Evolutionary conservation across 2,888 invertebrate genomes (phyloP).

Genomic region (Diabrotica balteata): DNA sequence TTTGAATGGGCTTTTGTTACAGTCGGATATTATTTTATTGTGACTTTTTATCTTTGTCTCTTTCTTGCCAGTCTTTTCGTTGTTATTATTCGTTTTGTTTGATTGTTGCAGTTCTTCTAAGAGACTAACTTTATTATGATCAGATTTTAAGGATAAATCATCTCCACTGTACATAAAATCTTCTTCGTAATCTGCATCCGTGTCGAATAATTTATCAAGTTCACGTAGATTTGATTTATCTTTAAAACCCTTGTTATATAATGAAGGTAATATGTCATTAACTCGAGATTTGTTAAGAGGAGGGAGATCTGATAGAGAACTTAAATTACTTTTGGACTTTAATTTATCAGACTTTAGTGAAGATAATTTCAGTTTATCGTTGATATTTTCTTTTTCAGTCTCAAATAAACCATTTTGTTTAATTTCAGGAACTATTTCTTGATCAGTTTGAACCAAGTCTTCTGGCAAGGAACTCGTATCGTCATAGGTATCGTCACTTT

Average conservation of each 20-base stretch:
- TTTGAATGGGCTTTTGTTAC: slow-evolving; percentile 1
- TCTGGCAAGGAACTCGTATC: slow-evolving; percentile 52
- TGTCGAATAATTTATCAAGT: slow-evolving; percentile 53
- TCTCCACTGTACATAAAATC: slow-evolving; percentile 53
- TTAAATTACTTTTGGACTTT: slow-evolving; percentile 51
- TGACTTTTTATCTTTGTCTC: slow-evolving; percentile 25
- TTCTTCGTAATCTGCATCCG: slow-evolving; percentile 56
- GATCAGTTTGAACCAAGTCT: slow-evolving; percentile 37
- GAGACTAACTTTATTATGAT: slow-evolving; percentile 32
- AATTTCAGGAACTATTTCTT: slow-evolving; percentile 29
- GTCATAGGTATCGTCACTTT: slow-evolving; percentile 50
- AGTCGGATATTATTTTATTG: slow-evolving; percentile 22
- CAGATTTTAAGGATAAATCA: slow-evolving; percentile 40
- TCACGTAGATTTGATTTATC: slow-evolving; percentile 52
- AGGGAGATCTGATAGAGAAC: slow-evolving; percentile 53
- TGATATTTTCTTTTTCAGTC: slow-evolving; percentile 24
- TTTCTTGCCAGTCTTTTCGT: slow-evolving; percentile 27
- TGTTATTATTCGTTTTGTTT: slow-evolving; percentile 13
- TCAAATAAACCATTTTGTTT: slow-evolving; percentile 26
- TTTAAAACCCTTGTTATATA: slow-evolving; percentile 56
- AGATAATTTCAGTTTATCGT: slow-evolving; percentile 47
- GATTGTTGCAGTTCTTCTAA: slow-evolving; percentile 31
- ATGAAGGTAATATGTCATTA: slow-evolving; percentile 54
- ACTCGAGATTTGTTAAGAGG: slow-evolving; percentile 52
- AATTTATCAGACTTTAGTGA: slow-evolving; percentile 49